Evolutionary conservation across 2,113 vertebrate species (phyloP), one percentile per base, ranked within the genome.

Genomic region (Rhinichthys klamathensis): DNA sequence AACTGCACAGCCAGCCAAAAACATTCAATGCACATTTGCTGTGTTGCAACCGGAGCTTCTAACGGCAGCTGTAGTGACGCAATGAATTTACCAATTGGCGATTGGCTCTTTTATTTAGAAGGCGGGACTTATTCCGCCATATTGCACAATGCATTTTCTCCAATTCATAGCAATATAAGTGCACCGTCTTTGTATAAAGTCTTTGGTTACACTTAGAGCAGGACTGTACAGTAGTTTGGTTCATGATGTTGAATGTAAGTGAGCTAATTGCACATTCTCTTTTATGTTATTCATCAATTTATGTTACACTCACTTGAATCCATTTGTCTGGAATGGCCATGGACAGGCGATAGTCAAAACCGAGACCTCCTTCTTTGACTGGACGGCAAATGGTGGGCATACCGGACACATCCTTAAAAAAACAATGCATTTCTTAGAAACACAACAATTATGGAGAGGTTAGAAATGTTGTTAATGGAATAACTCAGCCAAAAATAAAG

Each of bases 271-370:
- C 7, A 35, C 51, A 38, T 81, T 79, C 4, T 74, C 11, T 67
- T 72, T 87, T 70, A 35, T 65, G 51, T 78, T 49, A 65, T 32
- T 63, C 7, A 18, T 18, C 2, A 35, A 21, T 54, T 65, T 9
- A 46, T 84, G 72, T 38, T 75, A 9, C 30, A 61, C 90, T 91
- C 88, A 99, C 98, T 96, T 99, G 97, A 90, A 99, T 99, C 98
- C 98, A 99, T 91, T 99, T 99, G 94, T 99, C 98, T 23, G 98
- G 97, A 91, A 99, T 95, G 81, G 98, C 98, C 98, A 99, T 99
- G 32, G 97, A 97, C 86, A 99, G 94, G 3, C 97, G 95, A 89
- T 97, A 99, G 93, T 99, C 97, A 91, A 99, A 99, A 13, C 98
- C 98, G 2, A 91, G 93, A 46, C 98, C 98, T 90, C 97, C 98